phyloP scores from a whole-genome alignment of 1,140 invertebrate genomes.

The Zaprionus taronus region DNA sequence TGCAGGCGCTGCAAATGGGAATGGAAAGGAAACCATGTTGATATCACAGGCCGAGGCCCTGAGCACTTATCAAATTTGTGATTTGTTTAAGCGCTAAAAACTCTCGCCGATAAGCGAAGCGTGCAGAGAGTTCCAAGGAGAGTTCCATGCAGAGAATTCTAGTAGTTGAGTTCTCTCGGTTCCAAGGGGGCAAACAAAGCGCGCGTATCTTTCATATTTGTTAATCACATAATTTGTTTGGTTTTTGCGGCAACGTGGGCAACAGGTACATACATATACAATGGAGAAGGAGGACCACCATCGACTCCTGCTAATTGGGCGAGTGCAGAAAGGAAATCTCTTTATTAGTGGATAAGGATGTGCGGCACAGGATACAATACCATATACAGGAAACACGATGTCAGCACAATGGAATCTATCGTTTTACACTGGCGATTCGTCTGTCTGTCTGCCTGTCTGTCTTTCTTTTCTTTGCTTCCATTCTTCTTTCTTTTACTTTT shows the following conservation, averaged over 20 bases:
- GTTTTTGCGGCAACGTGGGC: constrained; percentile 38
- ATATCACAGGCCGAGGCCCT: constrained; percentile 30
- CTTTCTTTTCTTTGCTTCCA: not conserved
- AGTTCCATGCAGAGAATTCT: not conserved
- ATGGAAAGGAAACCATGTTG: constrained; percentile 36
- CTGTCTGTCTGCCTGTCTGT: not conserved
- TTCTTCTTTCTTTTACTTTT: not conserved
- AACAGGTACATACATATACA: constrained; percentile 37
- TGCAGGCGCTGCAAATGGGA: constrained; percentile 20
- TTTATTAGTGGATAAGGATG: constrained; percentile 62
- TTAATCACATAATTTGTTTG: constrained; percentile 78
- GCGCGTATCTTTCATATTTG: constrained; percentile 61
- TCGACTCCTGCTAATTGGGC: constrained; percentile 64
- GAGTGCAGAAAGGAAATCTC: constrained; percentile 65
- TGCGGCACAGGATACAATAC: constrained; percentile 28
- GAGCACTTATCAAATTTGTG: constrained; percentile 47
- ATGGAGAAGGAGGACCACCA: constrained; percentile 40
- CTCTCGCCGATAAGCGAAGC: constrained; percentile 53
- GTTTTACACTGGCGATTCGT: constrained; percentile 24
- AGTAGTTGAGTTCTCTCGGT: not conserved
- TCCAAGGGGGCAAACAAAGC: constrained; percentile 39
- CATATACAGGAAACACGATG: constrained; percentile 65
- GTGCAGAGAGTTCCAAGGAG: not conserved
- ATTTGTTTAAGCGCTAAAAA: constrained; percentile 66
- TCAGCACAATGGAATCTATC: constrained; percentile 36